Conservation (phyloP, 2,113 vertebrate species). For the Eulemur rufifrons region DNA sequence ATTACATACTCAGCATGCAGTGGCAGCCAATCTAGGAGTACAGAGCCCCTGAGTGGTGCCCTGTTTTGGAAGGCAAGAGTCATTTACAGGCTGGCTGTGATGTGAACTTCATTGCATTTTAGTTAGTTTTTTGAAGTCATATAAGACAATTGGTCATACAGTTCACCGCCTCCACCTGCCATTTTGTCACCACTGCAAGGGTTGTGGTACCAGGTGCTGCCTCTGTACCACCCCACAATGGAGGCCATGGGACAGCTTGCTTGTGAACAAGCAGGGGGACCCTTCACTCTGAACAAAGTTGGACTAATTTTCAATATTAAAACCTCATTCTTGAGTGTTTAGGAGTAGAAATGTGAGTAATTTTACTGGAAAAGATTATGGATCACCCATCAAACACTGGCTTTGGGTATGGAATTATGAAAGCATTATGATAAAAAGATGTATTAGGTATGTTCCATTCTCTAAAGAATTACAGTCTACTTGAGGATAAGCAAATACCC, state of each 20-base stretch:
- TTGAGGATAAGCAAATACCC: not conserved
- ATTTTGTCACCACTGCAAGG: not conserved
- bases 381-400: not conserved
- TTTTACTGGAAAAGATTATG: conserved; percentile 12
- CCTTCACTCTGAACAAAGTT: not conserved
- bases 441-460: not conserved
- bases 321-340: not conserved
- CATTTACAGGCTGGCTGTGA: not conserved
- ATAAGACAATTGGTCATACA: not conserved
- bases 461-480: not conserved
- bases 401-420: not conserved
- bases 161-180: not conserved
- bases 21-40: not conserved
- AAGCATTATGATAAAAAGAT: not conserved
- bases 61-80: not conserved
- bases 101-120: conserved; percentile 8
- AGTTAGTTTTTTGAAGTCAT: conserved; percentile 20
- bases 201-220: not conserved
- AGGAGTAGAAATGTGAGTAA: not conserved
- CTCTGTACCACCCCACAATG: not conserved
- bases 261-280: not conserved
- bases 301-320: not conserved
- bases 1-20: not conserved
- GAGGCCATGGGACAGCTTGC: not conserved
- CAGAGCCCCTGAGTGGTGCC: not conserved